Conservation (phyloP, 2,888 invertebrate genomes). For the Microplitis deprimator region DNA sequence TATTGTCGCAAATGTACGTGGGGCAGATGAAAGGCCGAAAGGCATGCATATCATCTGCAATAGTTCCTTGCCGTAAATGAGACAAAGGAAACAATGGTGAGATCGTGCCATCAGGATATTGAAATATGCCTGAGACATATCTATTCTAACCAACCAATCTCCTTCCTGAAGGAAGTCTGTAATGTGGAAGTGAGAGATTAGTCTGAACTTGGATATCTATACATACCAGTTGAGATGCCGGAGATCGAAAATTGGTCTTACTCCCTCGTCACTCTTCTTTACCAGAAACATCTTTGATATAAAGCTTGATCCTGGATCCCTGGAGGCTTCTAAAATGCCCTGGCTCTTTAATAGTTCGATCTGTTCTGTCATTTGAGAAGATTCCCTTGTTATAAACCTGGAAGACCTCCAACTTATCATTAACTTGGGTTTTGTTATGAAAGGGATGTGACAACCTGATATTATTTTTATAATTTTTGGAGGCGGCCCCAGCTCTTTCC, state of each 20-base stretch:
- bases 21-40: conserved; percentile 54
- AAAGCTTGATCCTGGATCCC: conserved; percentile 35
- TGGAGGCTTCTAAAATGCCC: conserved; percentile 23
- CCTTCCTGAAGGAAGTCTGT: conserved; percentile 46
- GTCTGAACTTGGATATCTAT: neutral
- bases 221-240: conserved; percentile 44
- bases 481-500: conserved; percentile 45
- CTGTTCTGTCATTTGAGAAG: conserved; percentile 16
- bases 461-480: conserved; percentile 37
- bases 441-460: conserved; percentile 38
- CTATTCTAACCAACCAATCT: conserved; percentile 51
- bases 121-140: conserved; percentile 45
- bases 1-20: conserved; percentile 50
- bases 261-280: conserved; percentile 30
- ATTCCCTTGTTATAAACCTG: neutral
- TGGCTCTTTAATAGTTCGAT: conserved; percentile 22
- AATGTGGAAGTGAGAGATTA: conserved; percentile 20
- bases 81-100: conserved; percentile 49
- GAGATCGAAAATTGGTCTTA: conserved; percentile 68
- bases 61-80: conserved; percentile 49
- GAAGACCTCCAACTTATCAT: conserved; percentile 37
- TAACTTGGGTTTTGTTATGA: conserved; percentile 30
- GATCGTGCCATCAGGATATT: conserved; percentile 45
- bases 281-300: conserved; percentile 39
- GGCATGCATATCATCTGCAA: conserved; percentile 55